Evolutionary conservation across 2,888 invertebrate species (phyloP).

Genomic region (Catocala fraxini): DNA sequence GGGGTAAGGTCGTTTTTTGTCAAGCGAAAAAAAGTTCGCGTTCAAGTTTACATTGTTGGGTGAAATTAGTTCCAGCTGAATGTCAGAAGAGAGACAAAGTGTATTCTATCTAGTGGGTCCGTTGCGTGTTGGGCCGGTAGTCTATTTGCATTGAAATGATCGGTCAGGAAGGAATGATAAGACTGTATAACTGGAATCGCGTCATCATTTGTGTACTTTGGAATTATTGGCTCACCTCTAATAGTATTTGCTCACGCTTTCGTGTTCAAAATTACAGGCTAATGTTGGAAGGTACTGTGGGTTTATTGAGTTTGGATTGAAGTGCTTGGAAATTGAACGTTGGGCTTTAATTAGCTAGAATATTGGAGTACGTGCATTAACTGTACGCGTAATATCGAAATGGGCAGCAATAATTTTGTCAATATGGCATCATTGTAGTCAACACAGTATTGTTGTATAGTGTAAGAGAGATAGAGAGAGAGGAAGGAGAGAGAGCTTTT

Average conservation of each 20-base stretch:
- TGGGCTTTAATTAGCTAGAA: not conserved
- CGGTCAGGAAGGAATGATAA: conserved; percentile 44
- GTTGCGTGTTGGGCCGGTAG: conserved; percentile 39
- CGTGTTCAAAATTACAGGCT: conserved; percentile 3
- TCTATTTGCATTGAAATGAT: conserved; percentile 51
- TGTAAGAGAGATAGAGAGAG: too few relatives aligned
- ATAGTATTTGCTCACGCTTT: conserved; percentile 37
- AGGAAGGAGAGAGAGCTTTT: too few relatives aligned
- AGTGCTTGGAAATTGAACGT: not conserved
- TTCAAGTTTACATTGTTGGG: conserved; percentile 71
- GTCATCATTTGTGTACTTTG: conserved; percentile 40
- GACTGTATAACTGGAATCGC: conserved; percentile 26
- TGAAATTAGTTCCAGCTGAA: conserved; percentile 76
- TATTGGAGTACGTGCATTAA: not conserved
- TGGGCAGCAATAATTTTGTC: too few relatives aligned
- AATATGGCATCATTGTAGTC: too few relatives aligned
- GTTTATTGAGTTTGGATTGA: conserved; percentile 5
- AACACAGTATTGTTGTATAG: too few relatives aligned
- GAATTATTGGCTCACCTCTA: conserved; percentile 33
- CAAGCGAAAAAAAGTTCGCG: conserved; percentile 55
- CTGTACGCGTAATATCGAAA: too few relatives aligned
- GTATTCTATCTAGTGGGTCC: conserved; percentile 56
- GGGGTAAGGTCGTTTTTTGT: conserved; percentile 38
- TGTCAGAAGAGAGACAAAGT: conserved; percentile 68
- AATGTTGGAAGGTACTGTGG: conserved; percentile 4